These are phyloP conservation scores for Nycticorax nycticorax DNA, from an alignment of 2,113 vertebrate genomes.

Conservation along the genomic window DNA sequence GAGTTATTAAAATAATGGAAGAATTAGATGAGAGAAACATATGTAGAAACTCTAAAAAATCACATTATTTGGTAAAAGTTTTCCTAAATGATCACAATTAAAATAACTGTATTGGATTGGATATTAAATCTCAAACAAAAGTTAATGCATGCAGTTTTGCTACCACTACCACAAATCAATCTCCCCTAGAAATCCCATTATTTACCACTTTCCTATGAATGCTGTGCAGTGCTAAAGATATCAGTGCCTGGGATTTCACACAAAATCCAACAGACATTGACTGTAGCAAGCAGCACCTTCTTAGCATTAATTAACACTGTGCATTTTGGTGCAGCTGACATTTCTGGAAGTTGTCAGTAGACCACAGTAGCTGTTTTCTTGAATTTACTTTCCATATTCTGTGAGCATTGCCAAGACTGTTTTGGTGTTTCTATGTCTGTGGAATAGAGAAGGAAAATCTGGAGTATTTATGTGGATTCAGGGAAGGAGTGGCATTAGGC, in stretches of 20 bases:
- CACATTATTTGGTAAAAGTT: not conserved
- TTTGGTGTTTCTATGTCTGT: not conserved
- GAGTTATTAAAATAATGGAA: not conserved
- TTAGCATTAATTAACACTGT: not conserved
- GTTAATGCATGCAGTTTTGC: not conserved
- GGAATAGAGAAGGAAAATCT: not conserved
- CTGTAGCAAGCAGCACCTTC: not conserved
- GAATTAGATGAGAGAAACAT: not conserved
- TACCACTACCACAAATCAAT: not conserved
- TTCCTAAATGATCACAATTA: not conserved
- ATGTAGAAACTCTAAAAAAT: not conserved
- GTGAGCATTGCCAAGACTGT: not conserved
- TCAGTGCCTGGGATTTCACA: not conserved
- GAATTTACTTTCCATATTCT: not conserved
- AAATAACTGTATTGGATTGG: not conserved
- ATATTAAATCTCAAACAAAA: not conserved
- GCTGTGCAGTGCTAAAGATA: not conserved
- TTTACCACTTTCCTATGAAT: not conserved
- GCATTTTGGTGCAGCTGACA: not conserved
- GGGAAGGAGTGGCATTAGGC: not conserved
- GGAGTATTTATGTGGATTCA: not conserved
- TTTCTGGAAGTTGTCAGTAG: not conserved
- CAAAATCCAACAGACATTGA: not conserved
- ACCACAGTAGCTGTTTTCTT: not conserved
- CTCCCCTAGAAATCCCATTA: not conserved